Evolutionary conservation across 2,113 vertebrate species (phyloP).

Genomic region (Cavia porcellus): DNA sequence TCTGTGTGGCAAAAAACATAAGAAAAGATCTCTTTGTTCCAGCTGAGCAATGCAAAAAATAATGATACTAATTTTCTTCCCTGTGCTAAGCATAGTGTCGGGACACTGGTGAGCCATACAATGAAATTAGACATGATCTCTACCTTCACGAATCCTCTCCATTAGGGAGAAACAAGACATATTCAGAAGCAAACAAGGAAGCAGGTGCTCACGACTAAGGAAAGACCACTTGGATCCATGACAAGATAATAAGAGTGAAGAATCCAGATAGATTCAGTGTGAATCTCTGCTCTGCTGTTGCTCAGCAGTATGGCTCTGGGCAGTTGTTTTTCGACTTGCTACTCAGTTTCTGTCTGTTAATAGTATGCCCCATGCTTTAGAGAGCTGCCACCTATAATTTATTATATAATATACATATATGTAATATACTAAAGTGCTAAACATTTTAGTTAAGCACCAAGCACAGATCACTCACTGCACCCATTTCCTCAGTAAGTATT

Average conservation of each 20-base stretch:
- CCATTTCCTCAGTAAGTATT: not conserved
- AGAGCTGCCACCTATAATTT: not conserved
- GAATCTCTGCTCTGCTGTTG: not conserved
- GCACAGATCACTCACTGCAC: not conserved
- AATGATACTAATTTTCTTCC: slow-evolving; percentile 12
- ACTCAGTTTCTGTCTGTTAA: not conserved
- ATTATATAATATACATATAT: not conserved
- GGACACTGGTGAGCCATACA: not conserved
- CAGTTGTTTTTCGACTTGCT: not conserved
- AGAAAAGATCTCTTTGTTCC: not conserved
- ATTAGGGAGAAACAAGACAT: not conserved
- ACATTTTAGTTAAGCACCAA: not conserved
- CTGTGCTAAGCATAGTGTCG: not conserved
- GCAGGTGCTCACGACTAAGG: not conserved
- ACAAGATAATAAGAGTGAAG: not conserved
- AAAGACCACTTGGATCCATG: not conserved
- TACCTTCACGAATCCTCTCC: not conserved
- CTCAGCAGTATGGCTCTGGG: not conserved
- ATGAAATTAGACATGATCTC: not conserved
- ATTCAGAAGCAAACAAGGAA: slow-evolving; percentile 17
- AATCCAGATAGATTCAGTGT: not conserved
- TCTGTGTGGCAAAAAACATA: not conserved
- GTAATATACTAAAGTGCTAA: not conserved
- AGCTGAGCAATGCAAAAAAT: not conserved
- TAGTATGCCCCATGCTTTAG: not conserved